A percentile compares a stretch with the other conserved stretches of the same genome.
Evolutionary conservation across 2,113 vertebrate species (phyloP).

Genomic region (Aptenodytes patagonicus): DNA sequence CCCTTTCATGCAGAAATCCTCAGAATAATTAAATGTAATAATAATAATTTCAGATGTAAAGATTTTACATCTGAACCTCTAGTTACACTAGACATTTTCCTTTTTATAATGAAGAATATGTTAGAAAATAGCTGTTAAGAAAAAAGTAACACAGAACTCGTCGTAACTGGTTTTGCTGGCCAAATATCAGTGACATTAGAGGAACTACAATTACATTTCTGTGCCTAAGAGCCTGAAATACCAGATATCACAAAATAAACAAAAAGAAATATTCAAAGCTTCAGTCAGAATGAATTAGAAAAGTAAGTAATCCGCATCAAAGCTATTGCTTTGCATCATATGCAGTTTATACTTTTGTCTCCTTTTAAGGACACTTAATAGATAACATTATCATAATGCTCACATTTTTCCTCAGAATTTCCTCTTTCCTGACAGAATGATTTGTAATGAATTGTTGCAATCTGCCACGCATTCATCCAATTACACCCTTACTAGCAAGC

Average conservation of each 20-base stretch:
- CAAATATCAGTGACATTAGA: not conserved
- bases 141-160: not conserved
- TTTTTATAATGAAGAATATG: not conserved
- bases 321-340: not conserved
- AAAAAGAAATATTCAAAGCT: slow-evolving; percentile 3
- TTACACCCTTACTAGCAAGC: not conserved
- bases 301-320: not conserved
- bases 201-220: slow-evolving; percentile 8
- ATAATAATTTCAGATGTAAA: not conserved
- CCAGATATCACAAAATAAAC: slow-evolving; percentile 14
- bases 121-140: not conserved
- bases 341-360: not conserved
- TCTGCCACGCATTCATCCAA: not conserved
- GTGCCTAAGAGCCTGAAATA: slow-evolving; percentile 18
- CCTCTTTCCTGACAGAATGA: slow-evolving; percentile 3
- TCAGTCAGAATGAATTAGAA: not conserved
- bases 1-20: not conserved
- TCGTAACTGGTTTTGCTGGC: not conserved
- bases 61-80: not conserved
- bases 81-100: not conserved
- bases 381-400: not conserved
- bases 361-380: not conserved
- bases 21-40: not conserved
- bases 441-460: not conserved
- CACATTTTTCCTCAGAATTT: not conserved